Base-by-base conservation (phyloP, 2,797 vertebrate genomes). In the Melanotaenia parkinsoni region DNA sequence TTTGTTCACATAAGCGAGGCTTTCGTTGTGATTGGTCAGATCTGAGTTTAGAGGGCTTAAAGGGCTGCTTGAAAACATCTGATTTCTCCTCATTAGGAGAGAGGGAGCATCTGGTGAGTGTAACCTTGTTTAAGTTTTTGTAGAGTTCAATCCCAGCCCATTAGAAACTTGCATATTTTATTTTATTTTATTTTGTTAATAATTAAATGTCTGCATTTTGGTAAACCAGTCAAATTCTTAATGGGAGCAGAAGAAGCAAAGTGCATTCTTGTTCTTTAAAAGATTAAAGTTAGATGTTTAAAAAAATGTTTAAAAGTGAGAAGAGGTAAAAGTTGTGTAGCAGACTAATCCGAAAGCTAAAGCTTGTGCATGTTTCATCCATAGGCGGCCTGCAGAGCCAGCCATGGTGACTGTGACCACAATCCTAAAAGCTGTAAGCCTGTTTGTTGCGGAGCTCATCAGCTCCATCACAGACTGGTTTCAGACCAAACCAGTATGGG, bases 381-480 rank as follows among this genome's bases (percentile, higher is more conserved):
- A 16, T 10, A 81, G 79, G 62, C 43, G 51, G 20, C 7, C 77
- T 40, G 32, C 4, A 58, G 53, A 40, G 33, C 2, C 3, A 22
- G 51, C 70, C 65, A 92, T 91, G 88, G 80, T 63, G 76, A 83
- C 74, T 56, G 70, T 82, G 65, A 78, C 54, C 43, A 24, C 56
- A 1, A 79, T 68, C 51, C 72, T 92, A 56, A 89, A 89, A 84
- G 63, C 35, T 3, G 24, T 89, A 33, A 47, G 82, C 67, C 66
- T 90, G 74, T 86, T 86, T 74, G 63, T 90, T 40, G 86, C 83
- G 57, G 85, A 90, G 58, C 30, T 89, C 57, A 68, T 92, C 68
- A 88, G 81, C 64, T 86, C 88, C 12, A 14, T 91, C 79, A 88
- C 78, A 16, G 90, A 83, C 88, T 89, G 86, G 88, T 91, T 92